Base-by-base conservation (phyloP, 2,888 invertebrate species). In the Epiblema foenella region DNA sequence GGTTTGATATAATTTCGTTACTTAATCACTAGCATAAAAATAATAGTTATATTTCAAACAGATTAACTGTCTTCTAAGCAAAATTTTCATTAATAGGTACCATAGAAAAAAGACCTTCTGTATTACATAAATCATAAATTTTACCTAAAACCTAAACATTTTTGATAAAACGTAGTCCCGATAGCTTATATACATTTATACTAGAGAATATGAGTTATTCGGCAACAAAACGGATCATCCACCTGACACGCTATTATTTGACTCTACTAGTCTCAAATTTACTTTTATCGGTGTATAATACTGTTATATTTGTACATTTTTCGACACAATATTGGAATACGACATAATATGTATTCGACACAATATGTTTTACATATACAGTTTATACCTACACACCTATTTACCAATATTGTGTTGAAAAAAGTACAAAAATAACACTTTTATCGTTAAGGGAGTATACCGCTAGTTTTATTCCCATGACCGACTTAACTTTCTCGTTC, bases 401-500 rank as follows among this genome's bases (percentile, higher is more conserved):
- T 24, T 54, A 64, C 52, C 52, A 54, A 59, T 51, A 10, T 15
- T 29, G 18, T 24, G 7, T 17, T 17, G 9, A 18, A 33, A 20
- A 49, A 58, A 42, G 15, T 52, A 29, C 24, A 20, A 59, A 66
- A 52, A 42, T 49, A 65, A 59, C 65, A 60, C 59, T 60, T 71
- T 71, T 71, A 71, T 71, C 71, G 71, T 62, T 71, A 51, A 67
- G 71, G 71, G 71, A 71, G 33, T 49, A 33, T 37, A 33, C n/a
- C 8, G 33, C 46, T 49, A 62, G 62, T 62, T 70, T 46, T 70
- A 70, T 70, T 69, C 67, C 70, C 71, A 29, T 29, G 67, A 62
- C 71, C 67, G 67, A 66, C 66, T 54, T 74, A 81, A 80, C 73
- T 71, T 76, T 75, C 72, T 65, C 66, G 68, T 73, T 70, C 72